Evolutionary conservation across 2,113 vertebrate genomes (phyloP).

Genomic region (Sclerurus mexicanus): DNA sequence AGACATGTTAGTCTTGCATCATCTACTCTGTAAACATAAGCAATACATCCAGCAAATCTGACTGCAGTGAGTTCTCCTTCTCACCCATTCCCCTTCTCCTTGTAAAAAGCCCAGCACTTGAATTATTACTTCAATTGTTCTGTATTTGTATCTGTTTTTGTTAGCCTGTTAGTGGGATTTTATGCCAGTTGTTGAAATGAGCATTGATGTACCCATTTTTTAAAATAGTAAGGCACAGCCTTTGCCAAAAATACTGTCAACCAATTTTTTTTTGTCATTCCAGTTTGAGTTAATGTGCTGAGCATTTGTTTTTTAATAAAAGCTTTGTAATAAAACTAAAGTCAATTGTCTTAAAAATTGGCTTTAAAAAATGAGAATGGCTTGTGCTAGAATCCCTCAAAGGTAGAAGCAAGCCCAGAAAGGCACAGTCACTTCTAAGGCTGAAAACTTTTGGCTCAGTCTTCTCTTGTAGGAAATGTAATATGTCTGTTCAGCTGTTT

Average conservation of each 20-base stretch:
- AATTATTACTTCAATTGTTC: slow-evolving; percentile 82
- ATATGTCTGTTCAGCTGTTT: neutral
- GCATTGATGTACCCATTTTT: slow-evolving; percentile 79
- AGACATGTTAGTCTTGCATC: slow-evolving; percentile 52
- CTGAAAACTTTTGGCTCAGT: neutral
- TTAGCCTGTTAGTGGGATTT: slow-evolving; percentile 84
- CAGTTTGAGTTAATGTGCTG: slow-evolving; percentile 84
- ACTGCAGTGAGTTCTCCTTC: slow-evolving; percentile 74
- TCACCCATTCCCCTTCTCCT: slow-evolving; percentile 67
- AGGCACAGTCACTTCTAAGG: neutral
- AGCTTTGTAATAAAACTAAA: slow-evolving; percentile 85
- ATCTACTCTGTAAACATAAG: slow-evolving; percentile 67
- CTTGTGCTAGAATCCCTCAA: neutral
- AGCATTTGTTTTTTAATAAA: slow-evolving; percentile 84
- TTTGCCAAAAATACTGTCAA: slow-evolving; percentile 77
- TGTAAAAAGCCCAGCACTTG: slow-evolving; percentile 87
- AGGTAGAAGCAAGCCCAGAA: neutral
- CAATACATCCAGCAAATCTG: slow-evolving; percentile 61
- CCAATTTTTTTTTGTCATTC: slow-evolving; percentile 73
- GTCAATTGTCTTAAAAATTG: neutral
- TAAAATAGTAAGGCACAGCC: slow-evolving; percentile 76
- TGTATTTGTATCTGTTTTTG: slow-evolving; percentile 85
- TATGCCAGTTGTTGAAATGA: slow-evolving; percentile 84
- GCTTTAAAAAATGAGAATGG: neutral
- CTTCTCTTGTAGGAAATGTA: neutral